Percentiles rank a stretch among this genome's conserved stretches.
phyloP scores from a whole-genome alignment of 2,888 invertebrate genomes.

The Papilio gigon region DNA sequence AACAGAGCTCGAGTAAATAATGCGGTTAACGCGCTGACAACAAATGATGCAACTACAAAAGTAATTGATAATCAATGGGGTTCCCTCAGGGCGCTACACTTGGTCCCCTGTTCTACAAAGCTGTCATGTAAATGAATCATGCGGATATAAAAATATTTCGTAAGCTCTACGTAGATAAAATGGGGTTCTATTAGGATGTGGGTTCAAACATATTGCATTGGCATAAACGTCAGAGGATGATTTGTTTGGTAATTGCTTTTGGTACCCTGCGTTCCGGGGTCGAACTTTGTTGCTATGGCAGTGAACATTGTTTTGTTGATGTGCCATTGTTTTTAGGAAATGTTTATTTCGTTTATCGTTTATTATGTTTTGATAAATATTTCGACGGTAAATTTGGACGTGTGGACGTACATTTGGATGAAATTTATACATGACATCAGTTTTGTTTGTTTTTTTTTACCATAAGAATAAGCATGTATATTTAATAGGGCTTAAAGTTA shows the following conservation, averaged over 20 bases:
- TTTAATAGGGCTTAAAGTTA: too few species aligned
- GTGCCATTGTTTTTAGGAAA: slow-evolving; percentile 65
- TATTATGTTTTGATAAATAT: neutral
- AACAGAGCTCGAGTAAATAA: slow-evolving; percentile 77
- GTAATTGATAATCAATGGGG: slow-evolving; percentile 82
- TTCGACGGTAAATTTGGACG: too few species aligned
- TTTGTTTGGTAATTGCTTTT: slow-evolving; percentile 81
- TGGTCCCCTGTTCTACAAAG: slow-evolving; percentile 61
- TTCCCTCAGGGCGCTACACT: slow-evolving; percentile 60
- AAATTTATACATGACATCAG: too few species aligned
- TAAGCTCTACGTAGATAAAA: slow-evolving; percentile 58
- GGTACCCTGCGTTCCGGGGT: slow-evolving; percentile 66
- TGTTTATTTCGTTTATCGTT: slow-evolving; percentile 47
- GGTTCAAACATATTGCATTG: slow-evolving; percentile 79
- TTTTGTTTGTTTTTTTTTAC: too few species aligned
- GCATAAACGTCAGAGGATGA: slow-evolving; percentile 80
- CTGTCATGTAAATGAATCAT: slow-evolving; percentile 77
- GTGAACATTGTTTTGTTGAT: slow-evolving; percentile 71
- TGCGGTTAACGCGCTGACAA: slow-evolving; percentile 77
- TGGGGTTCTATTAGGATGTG: slow-evolving; percentile 64
- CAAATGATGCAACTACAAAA: slow-evolving; percentile 76
- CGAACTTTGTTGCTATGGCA: slow-evolving; percentile 67
- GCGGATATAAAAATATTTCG: slow-evolving; percentile 60
- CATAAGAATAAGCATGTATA: too few species aligned
- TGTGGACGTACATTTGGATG: too few species aligned